Evolutionary conservation across 2,888 invertebrate genomes (phyloP), one percentile per base, ranked within the genome.

Genomic region (Hemicrepidius hirtus): DNA sequence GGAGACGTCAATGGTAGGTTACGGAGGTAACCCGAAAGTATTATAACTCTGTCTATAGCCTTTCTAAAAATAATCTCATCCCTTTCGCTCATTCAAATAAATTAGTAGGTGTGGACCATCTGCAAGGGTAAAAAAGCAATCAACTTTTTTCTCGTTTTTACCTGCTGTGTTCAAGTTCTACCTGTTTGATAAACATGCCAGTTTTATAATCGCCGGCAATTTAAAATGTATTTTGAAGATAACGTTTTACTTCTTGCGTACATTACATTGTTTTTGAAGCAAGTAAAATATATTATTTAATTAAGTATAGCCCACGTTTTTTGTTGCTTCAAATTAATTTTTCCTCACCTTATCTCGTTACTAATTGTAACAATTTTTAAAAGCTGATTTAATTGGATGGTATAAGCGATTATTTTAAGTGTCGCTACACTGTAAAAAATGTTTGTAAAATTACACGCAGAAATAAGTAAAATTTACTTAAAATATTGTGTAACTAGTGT

Each of bases 41-140:
- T 50, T 20, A 64, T 50, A 64, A 66, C 55, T 41, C 53, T 57
- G 66, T 55, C 59, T 53, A 41, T 49, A 40, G 41, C 20, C 13
- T 32, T 46, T 63, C 63, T 57, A 64, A 69, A 64, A 55, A 62
- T 68, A 68, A 69, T 62, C 68, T 59, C 63, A 68, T 63, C 74
- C 72, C 68, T 69, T 59, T 46, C 60, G 46, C 53, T 55, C 60
- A 40, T 70, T 60, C 65, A 73, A 69, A 73, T 73, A 75, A 75
- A 75, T 73, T 75, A 75, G 75, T 73, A 75, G 75, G 75, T 75
- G 75, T 75, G 67, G 75, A 75, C 68, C 73, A 73, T 75, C 72
- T 73, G 75, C 70, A 67, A 75, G 72, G 75, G 75, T 75, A 75
- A 75, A 75, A 75, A 75, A 69, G 75, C 72, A 75, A 75, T 75